Evolutionary conservation across 2,797 vertebrate species (phyloP).

Genomic region (Phoebastria nigripes): DNA sequence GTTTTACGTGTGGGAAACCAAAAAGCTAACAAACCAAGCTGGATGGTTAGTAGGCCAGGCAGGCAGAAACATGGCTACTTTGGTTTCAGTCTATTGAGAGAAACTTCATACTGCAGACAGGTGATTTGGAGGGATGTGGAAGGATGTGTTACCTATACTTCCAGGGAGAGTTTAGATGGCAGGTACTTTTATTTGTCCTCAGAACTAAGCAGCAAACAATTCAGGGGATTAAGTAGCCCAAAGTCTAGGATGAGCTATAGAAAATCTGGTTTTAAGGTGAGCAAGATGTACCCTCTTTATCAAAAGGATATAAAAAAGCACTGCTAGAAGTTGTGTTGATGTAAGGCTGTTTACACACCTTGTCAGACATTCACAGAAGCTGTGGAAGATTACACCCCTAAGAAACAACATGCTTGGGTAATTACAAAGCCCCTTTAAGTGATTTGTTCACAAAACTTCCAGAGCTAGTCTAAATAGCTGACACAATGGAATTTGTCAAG

Average conservation of each 20-base stretch:
- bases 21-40: background rate
- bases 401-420: background rate
- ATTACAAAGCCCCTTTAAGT: background rate
- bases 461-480: background rate
- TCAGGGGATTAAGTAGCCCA: background rate
- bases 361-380: background rate
- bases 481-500: background rate
- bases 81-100: background rate
- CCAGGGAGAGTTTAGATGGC: background rate
- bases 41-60: background rate
- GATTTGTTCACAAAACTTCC: background rate
- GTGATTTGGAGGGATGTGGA: background rate
- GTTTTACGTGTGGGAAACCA: background rate
- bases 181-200: background rate
- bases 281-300: background rate
- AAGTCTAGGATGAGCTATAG: background rate
- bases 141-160: background rate
- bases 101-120: background rate
- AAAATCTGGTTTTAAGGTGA: background rate
- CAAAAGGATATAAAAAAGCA: background rate
- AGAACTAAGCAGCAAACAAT: background rate
- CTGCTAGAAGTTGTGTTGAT: background rate
- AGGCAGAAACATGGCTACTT: background rate
- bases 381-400: background rate
- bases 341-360: background rate